Base-by-base conservation (phyloP, 2,797 vertebrate species). In the Diplodus puntazzo region DNA sequence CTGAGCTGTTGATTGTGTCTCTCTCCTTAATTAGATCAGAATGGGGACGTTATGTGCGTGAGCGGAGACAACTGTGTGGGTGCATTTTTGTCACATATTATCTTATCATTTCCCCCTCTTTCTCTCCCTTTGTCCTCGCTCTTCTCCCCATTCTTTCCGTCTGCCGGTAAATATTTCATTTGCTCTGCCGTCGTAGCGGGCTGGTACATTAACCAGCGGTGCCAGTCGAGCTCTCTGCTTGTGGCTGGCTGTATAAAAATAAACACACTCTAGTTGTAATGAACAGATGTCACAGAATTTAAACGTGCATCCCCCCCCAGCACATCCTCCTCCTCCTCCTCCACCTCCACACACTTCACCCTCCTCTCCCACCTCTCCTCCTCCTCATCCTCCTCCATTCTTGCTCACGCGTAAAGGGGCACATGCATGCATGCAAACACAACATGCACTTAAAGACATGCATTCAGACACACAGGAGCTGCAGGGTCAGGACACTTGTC, bases 211-310 rank as follows among this genome's bases (percentile, higher is more conserved):
- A 94, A 94, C 93, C 93, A 94, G 92, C 67, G 89, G 92, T 95
- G 94, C 94, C 93, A 95, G 94, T 91, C 82, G 84, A 90, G 93
- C 91, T 94, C 85, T 88, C 89, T 92, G 93, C 92, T 95, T 92
- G 94, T 92, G 96, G 97, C 96, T 97, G 96, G 96, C 96, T 96
- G 96, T 97, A 97, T 97, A 97, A 97, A 98, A 97, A 97, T 97
- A 95, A 94, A 95, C 93, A 95, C 93, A 95, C 92, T 95, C 94
- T 92, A 88, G 90, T 97, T 97, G 97, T 97, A 97, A 97, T 97
- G 97, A 98, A 97, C 97, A 98, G 97, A 97, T 98, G 97, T 97
- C 96, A 94, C 96, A 93, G 96, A 97, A 97, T 97, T 96, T 97
- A 96, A 96, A 96, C 96, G 94, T 95, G 95, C 95, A 89, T 94